These are phyloP conservation scores for Cecropterus lyciades DNA, from an alignment of 1,140 invertebrate genomes.

Conservation along the genomic window DNA sequence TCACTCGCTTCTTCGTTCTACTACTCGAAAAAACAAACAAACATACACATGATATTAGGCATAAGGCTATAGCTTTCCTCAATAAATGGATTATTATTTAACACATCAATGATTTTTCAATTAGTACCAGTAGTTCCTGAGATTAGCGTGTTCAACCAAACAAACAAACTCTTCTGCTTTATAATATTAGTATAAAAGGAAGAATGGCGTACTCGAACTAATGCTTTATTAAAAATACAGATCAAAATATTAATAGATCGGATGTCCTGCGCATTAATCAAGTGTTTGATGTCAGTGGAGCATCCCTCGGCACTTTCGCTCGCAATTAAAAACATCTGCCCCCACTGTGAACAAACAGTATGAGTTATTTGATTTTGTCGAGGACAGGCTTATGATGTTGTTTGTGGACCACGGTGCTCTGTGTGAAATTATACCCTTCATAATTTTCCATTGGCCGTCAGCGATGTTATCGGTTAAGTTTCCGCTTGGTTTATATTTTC, in stretches of 20 bases:
- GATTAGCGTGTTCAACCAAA: no score
- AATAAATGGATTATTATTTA: no score
- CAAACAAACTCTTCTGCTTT: no score
- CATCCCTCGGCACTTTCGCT: conserved; percentile 28
- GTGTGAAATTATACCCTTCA: conserved; percentile 3
- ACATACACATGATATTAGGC: no score
- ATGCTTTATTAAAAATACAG: background rate
- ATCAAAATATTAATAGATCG: conserved; percentile 27
- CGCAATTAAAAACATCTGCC: conserved; percentile 40
- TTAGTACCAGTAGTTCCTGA: no score
- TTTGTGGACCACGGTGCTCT: conserved; percentile 7
- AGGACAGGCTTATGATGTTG: conserved; percentile 28
- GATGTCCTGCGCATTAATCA: conserved; percentile 7
- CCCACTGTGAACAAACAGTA: conserved; percentile 10
- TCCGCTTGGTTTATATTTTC: background rate
- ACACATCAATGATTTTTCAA: no score
- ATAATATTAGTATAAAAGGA: no score
- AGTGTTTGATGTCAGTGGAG: background rate
- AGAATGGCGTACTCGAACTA: no score
- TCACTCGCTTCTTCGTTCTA: no score
- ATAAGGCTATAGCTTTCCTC: no score
- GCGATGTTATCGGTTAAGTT: background rate
- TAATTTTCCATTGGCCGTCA: conserved; percentile 8
- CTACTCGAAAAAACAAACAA: no score
- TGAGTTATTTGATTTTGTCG: conserved; percentile 24